A percentile compares a stretch with the other conserved stretches of the same genome.
phyloP scores from a whole-genome alignment of 2,888 invertebrate genomes.

The Ernsta delagoae region DNA sequence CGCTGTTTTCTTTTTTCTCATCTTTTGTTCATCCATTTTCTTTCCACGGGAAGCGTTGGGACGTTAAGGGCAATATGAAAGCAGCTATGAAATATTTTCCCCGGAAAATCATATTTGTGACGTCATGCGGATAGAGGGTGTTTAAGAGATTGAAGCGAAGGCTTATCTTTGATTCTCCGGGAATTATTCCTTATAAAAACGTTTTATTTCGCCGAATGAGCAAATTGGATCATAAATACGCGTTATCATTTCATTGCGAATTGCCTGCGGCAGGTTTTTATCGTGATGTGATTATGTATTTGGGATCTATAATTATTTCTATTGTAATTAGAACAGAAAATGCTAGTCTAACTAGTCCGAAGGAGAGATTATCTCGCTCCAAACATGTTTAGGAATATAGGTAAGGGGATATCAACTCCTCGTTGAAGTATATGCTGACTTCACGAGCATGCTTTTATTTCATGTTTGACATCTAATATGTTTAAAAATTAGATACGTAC shows the following conservation, averaged over 20 bases:
- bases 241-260: conserved; percentile 14
- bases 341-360: too few species aligned
- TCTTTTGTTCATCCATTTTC: conserved; percentile 27
- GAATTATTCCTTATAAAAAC: conserved; percentile 28
- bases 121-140: conserved; percentile 31
- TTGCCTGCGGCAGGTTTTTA: background rate
- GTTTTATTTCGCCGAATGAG: conserved; percentile 8
- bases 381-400: too few species aligned
- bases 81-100: conserved; percentile 29
- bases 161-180: conserved; percentile 29
- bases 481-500: too few species aligned
- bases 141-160: conserved; percentile 25
- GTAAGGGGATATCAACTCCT: too few species aligned
- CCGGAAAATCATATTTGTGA: conserved; percentile 35
- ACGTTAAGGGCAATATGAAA: conserved; percentile 32
- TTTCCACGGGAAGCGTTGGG: conserved; percentile 22
- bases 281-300: background rate
- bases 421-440: too few species aligned
- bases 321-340: too few species aligned
- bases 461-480: too few species aligned
- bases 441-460: too few species aligned
- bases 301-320: too few species aligned
- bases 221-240: conserved; percentile 6
- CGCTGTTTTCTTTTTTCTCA: conserved; percentile 19
- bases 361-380: too few species aligned